Evolutionary conservation across 1,140 invertebrate species (phyloP), one percentile per base, ranked within the genome.

Genomic region (Drosophila arawakana): DNA sequence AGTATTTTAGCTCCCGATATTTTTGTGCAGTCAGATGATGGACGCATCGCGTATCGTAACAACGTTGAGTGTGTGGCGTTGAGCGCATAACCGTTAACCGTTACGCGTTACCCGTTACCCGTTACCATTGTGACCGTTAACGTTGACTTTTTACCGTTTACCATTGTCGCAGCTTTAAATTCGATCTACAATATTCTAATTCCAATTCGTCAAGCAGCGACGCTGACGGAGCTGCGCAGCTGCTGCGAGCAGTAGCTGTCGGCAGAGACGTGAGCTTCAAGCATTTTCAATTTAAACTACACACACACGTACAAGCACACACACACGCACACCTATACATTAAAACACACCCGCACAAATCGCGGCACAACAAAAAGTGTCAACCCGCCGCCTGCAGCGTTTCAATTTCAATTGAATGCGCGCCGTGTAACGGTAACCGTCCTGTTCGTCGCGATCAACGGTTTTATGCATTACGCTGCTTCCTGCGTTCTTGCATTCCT

Each of bases 371-470:
- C 77, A 88, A 89, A 30, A 88, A 88, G 83, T 88, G 80, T 88
- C 80, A 89, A 78, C 70, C 61, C 62, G 65, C 47, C 43, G 73
- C 68, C 80, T 82, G 83, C 76, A 88, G 80, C 63, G 80, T 54
- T 83, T 86, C 80, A 85, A 86, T 86, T 83, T 83, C 84, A 88
- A 86, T 86, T 88, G 72, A 80, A 73, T 86, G 80, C 25, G 73
- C 70, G 77, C 84, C 83, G 84, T 73, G 81, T 89, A 88, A 88
- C 84, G 84, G 83, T 86, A 82, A 86, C 79, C 83, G 79, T 82
- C 83, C 76, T 78, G 82, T 57, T 69, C 41, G 57, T 70, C 66
- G 82, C 83, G 83, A 70, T 77, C 76, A 65, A 65, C 68, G 60
- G 58, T 66, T 71, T 35, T 47, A 69, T 68, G 55, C 55, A 59